Conservation (phyloP, 2,113 vertebrate genomes). For the Penelope pileata region DNA sequence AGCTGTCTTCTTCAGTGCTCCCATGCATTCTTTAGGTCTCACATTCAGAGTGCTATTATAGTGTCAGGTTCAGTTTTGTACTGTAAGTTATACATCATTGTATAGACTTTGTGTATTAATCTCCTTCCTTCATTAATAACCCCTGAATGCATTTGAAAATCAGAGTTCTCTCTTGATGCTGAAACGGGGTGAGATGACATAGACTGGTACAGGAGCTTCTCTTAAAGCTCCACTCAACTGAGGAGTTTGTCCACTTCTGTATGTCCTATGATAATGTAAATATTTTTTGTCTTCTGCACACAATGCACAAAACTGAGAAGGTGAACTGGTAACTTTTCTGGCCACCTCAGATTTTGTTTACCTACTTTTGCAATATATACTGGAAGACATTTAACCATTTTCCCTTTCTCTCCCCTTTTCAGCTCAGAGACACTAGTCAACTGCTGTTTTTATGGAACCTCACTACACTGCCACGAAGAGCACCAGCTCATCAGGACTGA, state of each 20-base stretch:
- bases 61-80: not conserved
- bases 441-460: constrained; percentile 82
- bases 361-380: constrained; percentile 30
- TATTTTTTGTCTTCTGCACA: not conserved
- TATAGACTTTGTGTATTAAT: not conserved
- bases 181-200: constrained; percentile 32
- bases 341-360: constrained; percentile 37
- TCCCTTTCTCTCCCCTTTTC: constrained; percentile 80
- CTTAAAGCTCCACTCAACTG: not conserved
- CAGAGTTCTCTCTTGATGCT: constrained; percentile 50
- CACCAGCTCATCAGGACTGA: constrained; percentile 75
- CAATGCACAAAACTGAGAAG: not conserved
- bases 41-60: not conserved
- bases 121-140: not conserved
- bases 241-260: constrained; percentile 34
- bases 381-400: constrained; percentile 68
- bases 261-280: constrained; percentile 12
- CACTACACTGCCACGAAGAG: constrained; percentile 76
- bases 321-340: constrained; percentile 15
- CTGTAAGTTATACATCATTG: not conserved
- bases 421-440: constrained; percentile 89
- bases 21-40: not conserved
- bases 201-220: not conserved
- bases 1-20: not conserved
- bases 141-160: not conserved